phyloP scores from a whole-genome alignment of 1,140 invertebrate genomes.

The Caenorhabditis briggsae region DNA sequence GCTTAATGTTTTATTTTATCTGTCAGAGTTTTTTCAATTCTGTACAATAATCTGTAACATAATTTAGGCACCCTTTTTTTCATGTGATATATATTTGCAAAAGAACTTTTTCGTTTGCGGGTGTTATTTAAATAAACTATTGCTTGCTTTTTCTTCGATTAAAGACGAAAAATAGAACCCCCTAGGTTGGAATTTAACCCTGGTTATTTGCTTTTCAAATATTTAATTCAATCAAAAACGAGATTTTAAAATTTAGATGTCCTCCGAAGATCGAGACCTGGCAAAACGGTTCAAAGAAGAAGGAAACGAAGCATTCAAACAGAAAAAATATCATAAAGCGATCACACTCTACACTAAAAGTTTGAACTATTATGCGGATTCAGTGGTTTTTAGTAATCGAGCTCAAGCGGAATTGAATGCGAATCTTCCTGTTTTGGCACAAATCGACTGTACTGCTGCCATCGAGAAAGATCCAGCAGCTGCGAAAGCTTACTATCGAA shows the following conservation, averaged over 20 bases:
- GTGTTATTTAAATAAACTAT: neutral
- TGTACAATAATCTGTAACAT: neutral
- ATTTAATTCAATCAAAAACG: neutral
- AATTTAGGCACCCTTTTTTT: neutral
- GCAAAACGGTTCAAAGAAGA: conserved; percentile 55
- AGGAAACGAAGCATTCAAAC: conserved; percentile 58
- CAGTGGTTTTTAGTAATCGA: conserved; percentile 59
- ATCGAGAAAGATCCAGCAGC: conserved; percentile 30
- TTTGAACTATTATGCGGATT: conserved; percentile 13
- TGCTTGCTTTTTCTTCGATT: neutral
- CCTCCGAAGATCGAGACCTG: neutral
- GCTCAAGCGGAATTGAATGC: conserved; percentile 55
- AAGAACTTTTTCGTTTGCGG: neutral
- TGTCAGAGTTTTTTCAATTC: no score
- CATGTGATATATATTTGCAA: conserved; percentile 12
- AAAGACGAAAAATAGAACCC: no score
- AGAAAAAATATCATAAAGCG: conserved; percentile 62
- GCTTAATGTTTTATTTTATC: no score
- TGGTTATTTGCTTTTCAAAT: neutral
- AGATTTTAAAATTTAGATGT: conserved; percentile 6
- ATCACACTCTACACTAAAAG: conserved; percentile 48
- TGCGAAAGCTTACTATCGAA: conserved; percentile 32
- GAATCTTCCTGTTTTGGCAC: conserved; percentile 35
- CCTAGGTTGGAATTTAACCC: no score
- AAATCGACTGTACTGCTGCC: conserved; percentile 52